Conservation (phyloP, 1,140 invertebrate genomes). For the Aleiodes sp. region DNA sequence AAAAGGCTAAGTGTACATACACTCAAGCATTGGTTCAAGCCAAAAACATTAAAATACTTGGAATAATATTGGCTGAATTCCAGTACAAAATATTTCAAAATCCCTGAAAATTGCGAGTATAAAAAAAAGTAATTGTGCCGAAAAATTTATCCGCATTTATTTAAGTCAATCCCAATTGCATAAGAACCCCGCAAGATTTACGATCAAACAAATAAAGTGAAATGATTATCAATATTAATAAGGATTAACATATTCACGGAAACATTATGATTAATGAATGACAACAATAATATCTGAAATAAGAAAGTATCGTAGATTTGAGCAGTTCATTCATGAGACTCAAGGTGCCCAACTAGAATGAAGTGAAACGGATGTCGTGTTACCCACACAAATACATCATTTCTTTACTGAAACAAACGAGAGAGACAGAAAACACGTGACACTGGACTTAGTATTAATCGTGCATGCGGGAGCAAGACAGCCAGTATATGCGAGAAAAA, state of each 20-base stretch:
- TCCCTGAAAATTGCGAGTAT: no score
- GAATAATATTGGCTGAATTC: not conserved
- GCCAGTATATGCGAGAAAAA: not conserved
- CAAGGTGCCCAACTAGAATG: not conserved
- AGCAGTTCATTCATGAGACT: not conserved
- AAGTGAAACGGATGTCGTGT: not conserved
- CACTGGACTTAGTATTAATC: not conserved
- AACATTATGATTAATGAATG: no score
- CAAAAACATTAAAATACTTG: not conserved
- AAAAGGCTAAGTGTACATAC: not conserved
- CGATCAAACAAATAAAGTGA: no score
- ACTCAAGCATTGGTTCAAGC: no score
- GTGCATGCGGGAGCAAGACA: not conserved
- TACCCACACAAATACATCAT: no score
- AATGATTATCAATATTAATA: no score
- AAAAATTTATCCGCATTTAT: no score
- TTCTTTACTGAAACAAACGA: not conserved
- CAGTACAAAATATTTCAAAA: not conserved
- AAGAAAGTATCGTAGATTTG: not conserved
- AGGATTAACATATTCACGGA: no score
- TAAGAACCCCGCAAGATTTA: no score
- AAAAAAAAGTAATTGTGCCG: no score
- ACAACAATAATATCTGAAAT: not conserved
- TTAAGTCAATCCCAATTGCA: no score
- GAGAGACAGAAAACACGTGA: slow-evolving; percentile 3